Percentiles rank a stretch among this genome's conserved stretches.
phyloP scores from a whole-genome alignment of 2,113 vertebrate genomes.

The Nanger granti region DNA sequence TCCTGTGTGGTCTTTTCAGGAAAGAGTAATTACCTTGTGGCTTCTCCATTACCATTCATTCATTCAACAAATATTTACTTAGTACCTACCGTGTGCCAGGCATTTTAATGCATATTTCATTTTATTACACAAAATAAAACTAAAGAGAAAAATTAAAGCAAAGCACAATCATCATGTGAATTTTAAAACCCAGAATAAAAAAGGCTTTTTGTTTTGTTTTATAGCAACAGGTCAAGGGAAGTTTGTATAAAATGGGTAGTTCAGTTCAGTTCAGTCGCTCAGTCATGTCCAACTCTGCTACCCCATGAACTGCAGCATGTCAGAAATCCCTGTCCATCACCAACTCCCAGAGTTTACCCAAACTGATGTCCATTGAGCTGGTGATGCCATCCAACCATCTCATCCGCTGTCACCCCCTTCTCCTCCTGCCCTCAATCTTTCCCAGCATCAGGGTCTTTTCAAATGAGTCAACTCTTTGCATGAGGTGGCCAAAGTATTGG shows the following conservation, averaged over 20 bases:
- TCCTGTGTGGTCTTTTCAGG: constrained; percentile 68
- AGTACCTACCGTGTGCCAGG: constrained; percentile 34
- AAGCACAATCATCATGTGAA: constrained; percentile 9
- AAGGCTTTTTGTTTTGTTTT: constrained; percentile 45
- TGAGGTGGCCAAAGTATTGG: not conserved
- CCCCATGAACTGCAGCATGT: not conserved
- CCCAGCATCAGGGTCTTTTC: not conserved
- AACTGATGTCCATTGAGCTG: not conserved
- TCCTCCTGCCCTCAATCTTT: not conserved
- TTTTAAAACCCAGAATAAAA: constrained; percentile 45
- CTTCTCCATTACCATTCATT: constrained; percentile 61
- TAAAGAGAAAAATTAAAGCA: constrained; percentile 43
- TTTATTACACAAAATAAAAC: constrained; percentile 67
- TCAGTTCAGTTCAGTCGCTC: not conserved
- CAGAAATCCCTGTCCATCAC: not conserved
- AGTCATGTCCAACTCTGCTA: not conserved
- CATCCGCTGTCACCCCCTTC: not conserved
- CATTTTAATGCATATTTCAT: constrained; percentile 57
- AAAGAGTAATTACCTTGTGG: constrained; percentile 64
- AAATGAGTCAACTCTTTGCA: not conserved
- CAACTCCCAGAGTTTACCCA: not conserved
- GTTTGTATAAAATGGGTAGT: not conserved
- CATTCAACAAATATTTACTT: constrained; percentile 68
- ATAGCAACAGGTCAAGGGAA: constrained; percentile 20
- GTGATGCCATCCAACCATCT: not conserved